These are phyloP conservation scores for Odontamblyopus rebecca DNA, from an alignment of 2,797 vertebrate species.

Conservation along the genomic window DNA sequence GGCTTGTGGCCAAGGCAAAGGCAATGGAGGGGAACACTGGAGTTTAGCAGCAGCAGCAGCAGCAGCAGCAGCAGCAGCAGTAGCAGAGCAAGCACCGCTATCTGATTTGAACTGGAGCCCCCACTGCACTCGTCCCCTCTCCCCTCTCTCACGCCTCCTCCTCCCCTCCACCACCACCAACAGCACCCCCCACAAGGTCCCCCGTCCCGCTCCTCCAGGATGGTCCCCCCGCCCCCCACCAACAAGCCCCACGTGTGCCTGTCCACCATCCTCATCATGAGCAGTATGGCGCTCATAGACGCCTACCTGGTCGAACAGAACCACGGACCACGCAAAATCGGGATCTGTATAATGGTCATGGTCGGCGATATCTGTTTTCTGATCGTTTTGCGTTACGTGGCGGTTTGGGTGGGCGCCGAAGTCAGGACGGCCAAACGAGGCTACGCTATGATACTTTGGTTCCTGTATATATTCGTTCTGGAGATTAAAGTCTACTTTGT, in stretches of 20 bases:
- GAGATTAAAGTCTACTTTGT: constrained; percentile 99
- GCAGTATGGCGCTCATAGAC: constrained; percentile 99
- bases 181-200: neutral
- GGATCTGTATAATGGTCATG: constrained; percentile 86
- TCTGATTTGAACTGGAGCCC: constrained; percentile 54
- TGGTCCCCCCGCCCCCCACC: constrained; percentile 87
- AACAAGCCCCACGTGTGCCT: constrained; percentile 99
- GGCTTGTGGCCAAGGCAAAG: constrained; percentile 65
- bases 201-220: constrained; percentile 57
- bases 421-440: constrained; percentile 94
- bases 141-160: constrained; percentile 28
- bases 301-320: constrained; percentile 96
- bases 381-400: constrained; percentile 88
- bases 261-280: constrained; percentile 98
- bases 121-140: constrained; percentile 30
- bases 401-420: constrained; percentile 90
- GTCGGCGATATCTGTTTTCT: constrained; percentile 91
- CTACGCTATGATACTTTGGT: constrained; percentile 99
- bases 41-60: constrained; percentile 50
- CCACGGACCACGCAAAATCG: constrained; percentile 87
- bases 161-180: constrained; percentile 18
- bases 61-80: constrained; percentile 4
- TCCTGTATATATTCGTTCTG: constrained; percentile 96
- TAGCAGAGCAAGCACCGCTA: constrained; percentile 13
- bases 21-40: constrained; percentile 59